Conservation (phyloP, 1,140 invertebrate species). For the Macrobrachium nipponense region DNA sequence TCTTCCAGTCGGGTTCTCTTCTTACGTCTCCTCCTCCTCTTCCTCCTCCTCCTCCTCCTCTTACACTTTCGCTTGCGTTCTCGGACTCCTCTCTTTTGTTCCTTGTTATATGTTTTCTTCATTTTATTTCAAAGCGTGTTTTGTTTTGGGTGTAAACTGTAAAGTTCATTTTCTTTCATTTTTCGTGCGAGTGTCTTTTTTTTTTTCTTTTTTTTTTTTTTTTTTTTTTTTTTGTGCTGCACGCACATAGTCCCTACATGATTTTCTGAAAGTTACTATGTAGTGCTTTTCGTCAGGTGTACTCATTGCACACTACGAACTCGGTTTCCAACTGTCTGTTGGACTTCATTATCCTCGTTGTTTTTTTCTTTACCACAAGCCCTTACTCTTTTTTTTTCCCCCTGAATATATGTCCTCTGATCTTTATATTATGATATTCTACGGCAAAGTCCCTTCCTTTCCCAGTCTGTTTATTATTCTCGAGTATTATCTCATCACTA, state of each 20-base stretch:
- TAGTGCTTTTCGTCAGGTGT: background rate
- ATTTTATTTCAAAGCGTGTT: background rate
- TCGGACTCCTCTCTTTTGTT: background rate
- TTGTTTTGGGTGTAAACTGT: background rate
- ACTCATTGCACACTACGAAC: too few relatives aligned
- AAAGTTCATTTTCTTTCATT: background rate
- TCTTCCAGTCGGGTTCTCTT: background rate
- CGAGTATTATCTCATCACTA: background rate
- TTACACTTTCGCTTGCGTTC: background rate
- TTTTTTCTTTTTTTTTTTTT: slow-evolving; percentile 9
- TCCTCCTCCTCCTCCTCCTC: slow-evolving; percentile 14
- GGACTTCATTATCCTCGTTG: background rate
- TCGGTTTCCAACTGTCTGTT: background rate
- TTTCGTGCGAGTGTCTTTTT: slow-evolving; percentile 3
- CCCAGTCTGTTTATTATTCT: background rate
- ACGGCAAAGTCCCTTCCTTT: background rate
- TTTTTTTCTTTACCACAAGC: background rate
- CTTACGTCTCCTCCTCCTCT: background rate
- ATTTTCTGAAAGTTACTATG: background rate
- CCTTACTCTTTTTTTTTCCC: background rate
- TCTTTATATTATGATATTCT: background rate
- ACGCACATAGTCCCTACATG: background rate
- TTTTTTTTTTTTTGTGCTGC: background rate
- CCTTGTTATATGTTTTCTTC: background rate
- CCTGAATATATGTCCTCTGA: background rate